A percentile compares a stretch with the other conserved stretches of the same genome.
Conservation (phyloP, 2,797 vertebrate species). For the Alauda arvensis region DNA sequence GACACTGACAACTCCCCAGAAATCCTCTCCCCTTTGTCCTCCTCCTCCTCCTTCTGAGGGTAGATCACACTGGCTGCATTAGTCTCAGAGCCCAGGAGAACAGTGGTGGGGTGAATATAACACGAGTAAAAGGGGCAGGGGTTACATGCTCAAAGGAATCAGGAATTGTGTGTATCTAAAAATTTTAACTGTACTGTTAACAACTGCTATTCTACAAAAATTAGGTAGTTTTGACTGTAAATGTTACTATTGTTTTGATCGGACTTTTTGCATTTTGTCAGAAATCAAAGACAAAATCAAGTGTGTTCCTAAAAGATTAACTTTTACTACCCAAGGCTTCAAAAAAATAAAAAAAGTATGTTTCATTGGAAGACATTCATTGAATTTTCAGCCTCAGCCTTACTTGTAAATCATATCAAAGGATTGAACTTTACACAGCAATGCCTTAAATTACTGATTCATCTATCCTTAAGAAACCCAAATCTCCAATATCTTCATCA, state of each 20-base stretch:
- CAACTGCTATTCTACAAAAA: not conserved
- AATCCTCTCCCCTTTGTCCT: not conserved
- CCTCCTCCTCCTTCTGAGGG: not conserved
- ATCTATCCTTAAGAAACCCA: not conserved
- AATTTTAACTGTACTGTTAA: not conserved
- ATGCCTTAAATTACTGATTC: not conserved
- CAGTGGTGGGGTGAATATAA: not conserved
- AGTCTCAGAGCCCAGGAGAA: not conserved
- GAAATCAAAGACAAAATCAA: not conserved
- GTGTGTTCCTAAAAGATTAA: not conserved
- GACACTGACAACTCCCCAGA: not conserved
- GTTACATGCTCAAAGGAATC: not conserved
- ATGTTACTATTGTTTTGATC: not conserved
- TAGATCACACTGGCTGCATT: not conserved
- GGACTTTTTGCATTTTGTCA: not conserved
- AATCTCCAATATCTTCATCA: not conserved
- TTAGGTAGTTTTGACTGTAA: not conserved
- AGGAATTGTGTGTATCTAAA: not conserved
- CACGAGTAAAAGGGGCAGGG: not conserved
- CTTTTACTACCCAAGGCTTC: not conserved
- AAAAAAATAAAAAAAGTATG: not conserved
- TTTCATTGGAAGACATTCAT: not conserved
- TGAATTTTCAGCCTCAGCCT: not conserved
- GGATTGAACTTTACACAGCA: not conserved
- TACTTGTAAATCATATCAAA: not conserved